phyloP scores from a whole-genome alignment of 2,888 invertebrate species.

The Chymomyza amoena region DNA sequence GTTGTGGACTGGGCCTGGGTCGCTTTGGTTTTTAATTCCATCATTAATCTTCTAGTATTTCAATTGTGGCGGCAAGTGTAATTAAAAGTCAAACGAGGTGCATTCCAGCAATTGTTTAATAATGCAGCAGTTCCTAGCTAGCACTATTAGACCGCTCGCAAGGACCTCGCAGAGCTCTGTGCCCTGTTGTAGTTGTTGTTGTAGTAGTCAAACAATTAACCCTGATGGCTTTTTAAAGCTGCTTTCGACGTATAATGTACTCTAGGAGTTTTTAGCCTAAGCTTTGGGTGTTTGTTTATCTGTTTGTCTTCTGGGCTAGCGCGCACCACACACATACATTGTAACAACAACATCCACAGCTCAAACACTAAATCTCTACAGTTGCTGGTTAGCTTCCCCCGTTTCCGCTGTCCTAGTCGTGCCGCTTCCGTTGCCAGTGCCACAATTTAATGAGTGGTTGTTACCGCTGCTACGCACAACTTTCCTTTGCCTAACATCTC shows the following conservation, averaged over 20 bases:
- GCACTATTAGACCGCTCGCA: neutral
- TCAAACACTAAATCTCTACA: constrained; percentile 26
- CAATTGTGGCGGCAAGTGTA: neutral
- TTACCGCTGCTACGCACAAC: constrained; percentile 7
- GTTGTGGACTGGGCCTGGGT: constrained; percentile 6
- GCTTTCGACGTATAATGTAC: neutral
- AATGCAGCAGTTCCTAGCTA: constrained; percentile 9
- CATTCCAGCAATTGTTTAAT: constrained; percentile 25
- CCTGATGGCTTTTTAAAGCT: constrained; percentile 21
- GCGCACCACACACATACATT: constrained; percentile 18
- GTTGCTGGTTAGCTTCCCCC: constrained; percentile 19
- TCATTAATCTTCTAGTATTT: constrained; percentile 38
- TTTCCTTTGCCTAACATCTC: constrained; percentile 11
- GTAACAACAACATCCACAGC: constrained; percentile 7
- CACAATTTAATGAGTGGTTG: constrained; percentile 2
- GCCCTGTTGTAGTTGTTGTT: neutral
- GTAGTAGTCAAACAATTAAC: constrained; percentile 21
- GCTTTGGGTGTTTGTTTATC: constrained; percentile 8
- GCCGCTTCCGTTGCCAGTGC: neutral
- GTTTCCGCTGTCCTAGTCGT: neutral
- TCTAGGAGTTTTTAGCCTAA: constrained; percentile 16
- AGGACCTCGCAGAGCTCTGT: neutral
- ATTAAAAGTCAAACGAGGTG: constrained; percentile 26
- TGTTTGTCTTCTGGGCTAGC: constrained; percentile 4
- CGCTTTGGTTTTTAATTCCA: constrained; percentile 35